A percentile compares a stretch with the other conserved stretches of the same genome.
These are phyloP conservation scores for Beroe forskalii DNA, from an alignment of 37 sponge, comb jelly and placozoan species.

Conservation along the genomic window DNA sequence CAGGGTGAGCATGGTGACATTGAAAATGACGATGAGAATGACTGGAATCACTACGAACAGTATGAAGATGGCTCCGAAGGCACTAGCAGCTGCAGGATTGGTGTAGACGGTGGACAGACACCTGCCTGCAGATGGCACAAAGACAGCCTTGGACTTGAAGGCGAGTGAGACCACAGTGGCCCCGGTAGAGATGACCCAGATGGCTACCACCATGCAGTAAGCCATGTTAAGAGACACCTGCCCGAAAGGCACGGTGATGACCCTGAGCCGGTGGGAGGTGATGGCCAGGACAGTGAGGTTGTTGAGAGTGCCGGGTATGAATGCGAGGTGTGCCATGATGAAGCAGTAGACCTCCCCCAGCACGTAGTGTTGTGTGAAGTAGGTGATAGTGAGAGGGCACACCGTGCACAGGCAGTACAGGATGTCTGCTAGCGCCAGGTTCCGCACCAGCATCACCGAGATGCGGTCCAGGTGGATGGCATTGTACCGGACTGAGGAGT, in stretches of 20 bases:
- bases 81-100: background rate
- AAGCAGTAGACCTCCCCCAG: slow-evolving; percentile 25
- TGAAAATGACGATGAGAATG: background rate
- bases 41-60: background rate
- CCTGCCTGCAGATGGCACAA: background rate
- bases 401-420: background rate
- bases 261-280: background rate
- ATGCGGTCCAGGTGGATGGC: background rate
- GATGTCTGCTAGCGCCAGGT: slow-evolving; percentile 4
- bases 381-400: background rate
- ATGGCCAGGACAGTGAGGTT: background rate
- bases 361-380: background rate
- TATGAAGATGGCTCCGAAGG: background rate
- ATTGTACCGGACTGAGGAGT: slow-evolving; percentile 18
- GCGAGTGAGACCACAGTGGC: background rate
- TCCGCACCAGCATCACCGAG: background rate
- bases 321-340: background rate
- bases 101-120: background rate
- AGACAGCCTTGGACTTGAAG: background rate
- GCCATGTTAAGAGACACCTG: background rate
- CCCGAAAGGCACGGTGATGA: background rate
- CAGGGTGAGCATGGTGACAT: background rate
- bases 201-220: background rate
- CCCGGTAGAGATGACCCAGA: background rate
- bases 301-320: slow-evolving; percentile 8